Evolutionary conservation across 2,797 vertebrate genomes (phyloP).

Genomic region (Xerus rutilus): DNA sequence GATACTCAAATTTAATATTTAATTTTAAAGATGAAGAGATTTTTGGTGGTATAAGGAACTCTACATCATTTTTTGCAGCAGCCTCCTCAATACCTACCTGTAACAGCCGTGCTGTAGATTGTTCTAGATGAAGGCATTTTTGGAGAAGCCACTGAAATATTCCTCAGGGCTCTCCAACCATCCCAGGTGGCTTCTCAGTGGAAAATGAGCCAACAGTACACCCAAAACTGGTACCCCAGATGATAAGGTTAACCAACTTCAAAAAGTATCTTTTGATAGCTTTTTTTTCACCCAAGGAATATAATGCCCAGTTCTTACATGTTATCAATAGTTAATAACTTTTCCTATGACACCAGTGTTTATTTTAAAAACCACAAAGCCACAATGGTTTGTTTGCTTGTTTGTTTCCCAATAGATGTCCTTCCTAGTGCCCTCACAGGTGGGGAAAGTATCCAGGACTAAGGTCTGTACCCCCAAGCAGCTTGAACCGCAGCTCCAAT

Average conservation of each 20-base stretch:
- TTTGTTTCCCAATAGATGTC: conserved; percentile 89
- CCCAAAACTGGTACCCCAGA: not conserved
- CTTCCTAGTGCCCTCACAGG: conserved; percentile 92
- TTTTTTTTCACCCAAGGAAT: not conserved
- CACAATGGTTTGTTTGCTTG: conserved; percentile 82
- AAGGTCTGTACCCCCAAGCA: conserved; percentile 92
- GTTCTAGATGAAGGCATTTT: not conserved
- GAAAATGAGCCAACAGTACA: not conserved
- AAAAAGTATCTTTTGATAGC: not conserved
- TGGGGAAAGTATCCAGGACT: conserved; percentile 91
- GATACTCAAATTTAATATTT: not conserved
- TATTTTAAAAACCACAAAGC: conserved; percentile 75
- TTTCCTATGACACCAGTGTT: conserved; percentile 74
- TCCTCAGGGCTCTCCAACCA: not conserved
- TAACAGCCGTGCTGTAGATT: not conserved
- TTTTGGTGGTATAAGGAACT: not conserved
- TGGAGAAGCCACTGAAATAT: not conserved
- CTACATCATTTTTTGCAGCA: not conserved
- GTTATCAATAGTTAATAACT: conserved; percentile 72
- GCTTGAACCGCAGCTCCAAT: conserved; percentile 79
- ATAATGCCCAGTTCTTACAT: conserved; percentile 46
- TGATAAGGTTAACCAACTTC: not conserved
- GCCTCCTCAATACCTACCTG: not conserved
- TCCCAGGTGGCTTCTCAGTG: not conserved
- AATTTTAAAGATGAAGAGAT: not conserved